phyloP scores from a whole-genome alignment of 2,888 invertebrate species.

The Mythimna ferrago region DNA sequence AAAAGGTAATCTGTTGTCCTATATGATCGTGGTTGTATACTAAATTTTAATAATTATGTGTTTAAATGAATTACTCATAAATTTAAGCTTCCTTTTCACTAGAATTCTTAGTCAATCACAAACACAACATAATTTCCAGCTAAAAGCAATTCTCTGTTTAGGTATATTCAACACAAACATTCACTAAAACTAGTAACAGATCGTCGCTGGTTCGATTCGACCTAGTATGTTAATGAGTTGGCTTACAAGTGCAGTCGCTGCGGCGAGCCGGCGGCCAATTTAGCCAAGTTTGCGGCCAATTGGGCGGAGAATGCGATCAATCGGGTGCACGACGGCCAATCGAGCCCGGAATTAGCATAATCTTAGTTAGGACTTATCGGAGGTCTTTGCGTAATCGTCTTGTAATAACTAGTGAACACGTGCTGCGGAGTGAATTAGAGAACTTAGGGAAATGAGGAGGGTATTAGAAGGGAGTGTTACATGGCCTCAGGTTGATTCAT shows the following conservation, averaged over 20 bases:
- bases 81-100: not conserved
- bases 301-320: constrained; percentile 9
- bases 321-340: constrained; percentile 8
- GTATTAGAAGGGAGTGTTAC: not conserved
- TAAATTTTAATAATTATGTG: not conserved
- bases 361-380: constrained; percentile 23
- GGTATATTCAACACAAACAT: constrained; percentile 4
- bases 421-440: constrained; percentile 20
- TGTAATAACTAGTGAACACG: constrained; percentile 41
- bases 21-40: not conserved
- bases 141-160: constrained; percentile 14
- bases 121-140: not conserved
- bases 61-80: not conserved
- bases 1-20: too few relatives aligned
- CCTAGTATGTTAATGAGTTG: constrained; percentile 47
- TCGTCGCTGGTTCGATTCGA: constrained; percentile 32
- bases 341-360: constrained; percentile 44
- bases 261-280: constrained; percentile 11
- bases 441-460: constrained; percentile 6
- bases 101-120: not conserved
- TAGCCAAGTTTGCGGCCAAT: constrained; percentile 4
- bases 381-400: constrained; percentile 40
- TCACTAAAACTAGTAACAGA: not conserved
- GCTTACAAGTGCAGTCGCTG: constrained; percentile 41
- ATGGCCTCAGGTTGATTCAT: not conserved